Percentiles rank a stretch among this genome's conserved stretches.
phyloP scores from a whole-genome alignment of 2,113 vertebrate species.

The Taurulus bubalis region DNA sequence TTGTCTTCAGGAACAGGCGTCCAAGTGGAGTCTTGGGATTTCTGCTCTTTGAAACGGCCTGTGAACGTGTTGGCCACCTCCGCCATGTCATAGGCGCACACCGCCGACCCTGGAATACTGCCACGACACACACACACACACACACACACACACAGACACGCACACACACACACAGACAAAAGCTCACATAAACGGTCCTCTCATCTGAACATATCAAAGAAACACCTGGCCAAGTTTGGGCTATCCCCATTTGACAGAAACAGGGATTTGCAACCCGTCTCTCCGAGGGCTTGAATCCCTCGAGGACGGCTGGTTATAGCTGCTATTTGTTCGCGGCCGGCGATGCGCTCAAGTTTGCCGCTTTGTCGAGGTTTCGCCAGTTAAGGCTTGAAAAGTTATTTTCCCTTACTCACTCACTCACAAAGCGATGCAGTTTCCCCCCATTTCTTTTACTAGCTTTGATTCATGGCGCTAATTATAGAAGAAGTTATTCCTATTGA shows the following conservation, averaged over 20 bases:
- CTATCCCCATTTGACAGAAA: slow-evolving; percentile 48
- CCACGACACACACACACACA: slow-evolving; percentile 45
- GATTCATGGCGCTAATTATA: background rate
- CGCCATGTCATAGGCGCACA: slow-evolving; percentile 97
- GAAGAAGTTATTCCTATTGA: background rate
- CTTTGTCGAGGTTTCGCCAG: slow-evolving; percentile 2
- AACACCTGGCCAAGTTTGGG: slow-evolving; percentile 60
- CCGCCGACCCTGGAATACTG: slow-evolving; percentile 98
- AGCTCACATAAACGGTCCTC: slow-evolving; percentile 40
- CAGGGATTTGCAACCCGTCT: slow-evolving; percentile 34
- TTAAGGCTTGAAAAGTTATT: slow-evolving; percentile 1
- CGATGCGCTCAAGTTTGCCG: slow-evolving; percentile 14
- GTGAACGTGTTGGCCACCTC: slow-evolving; percentile 95
- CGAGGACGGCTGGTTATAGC: slow-evolving; percentile 26
- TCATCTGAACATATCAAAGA: slow-evolving; percentile 58
- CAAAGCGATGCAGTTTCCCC: background rate
- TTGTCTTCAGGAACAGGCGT: slow-evolving; percentile 96
- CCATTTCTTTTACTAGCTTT: background rate
- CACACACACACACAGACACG: slow-evolving; percentile 40
- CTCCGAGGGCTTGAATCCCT: slow-evolving; percentile 43
- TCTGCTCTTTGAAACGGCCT: slow-evolving; percentile 98
- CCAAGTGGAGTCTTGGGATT: slow-evolving; percentile 97
- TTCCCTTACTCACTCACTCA: background rate
- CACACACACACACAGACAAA: slow-evolving; percentile 12
- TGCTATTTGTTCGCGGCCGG: slow-evolving; percentile 23